Percentiles rank a stretch among this genome's conserved stretches.
Evolutionary conservation across 2,797 vertebrate genomes (phyloP).

Genomic region (Salmo trutta): DNA sequence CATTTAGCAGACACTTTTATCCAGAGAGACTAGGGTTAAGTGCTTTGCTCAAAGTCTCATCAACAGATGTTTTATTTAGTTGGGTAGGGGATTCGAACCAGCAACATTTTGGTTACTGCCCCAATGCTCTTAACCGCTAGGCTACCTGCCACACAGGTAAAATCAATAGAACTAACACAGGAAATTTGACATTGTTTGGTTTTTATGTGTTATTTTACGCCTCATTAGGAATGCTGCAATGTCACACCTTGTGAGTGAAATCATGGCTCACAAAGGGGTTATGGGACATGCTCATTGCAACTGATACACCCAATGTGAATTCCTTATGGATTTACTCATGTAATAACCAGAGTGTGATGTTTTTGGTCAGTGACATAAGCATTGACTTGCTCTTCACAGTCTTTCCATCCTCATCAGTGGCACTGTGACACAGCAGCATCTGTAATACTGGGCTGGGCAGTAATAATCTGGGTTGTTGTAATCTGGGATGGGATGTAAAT

Average conservation of each 20-base stretch:
- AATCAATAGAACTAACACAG: background rate
- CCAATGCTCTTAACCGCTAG: no score
- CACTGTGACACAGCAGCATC: background rate
- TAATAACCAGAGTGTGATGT: background rate
- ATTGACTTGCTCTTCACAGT: background rate
- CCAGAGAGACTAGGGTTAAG: background rate
- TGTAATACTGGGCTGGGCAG: background rate
- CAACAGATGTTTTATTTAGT: no score
- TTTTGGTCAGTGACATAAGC: background rate
- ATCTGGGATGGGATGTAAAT: no score
- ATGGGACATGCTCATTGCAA: background rate
- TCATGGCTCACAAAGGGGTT: no score
- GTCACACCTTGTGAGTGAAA: background rate
- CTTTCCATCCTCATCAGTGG: background rate
- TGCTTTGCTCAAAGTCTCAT: background rate
- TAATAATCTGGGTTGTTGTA: background rate
- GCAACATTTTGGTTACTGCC: no score
- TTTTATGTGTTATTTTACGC: background rate
- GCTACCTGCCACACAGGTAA: background rate
- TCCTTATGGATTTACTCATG: background rate
- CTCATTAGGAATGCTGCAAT: background rate
- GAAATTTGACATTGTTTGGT: background rate
- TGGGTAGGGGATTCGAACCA: no score
- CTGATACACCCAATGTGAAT: background rate
- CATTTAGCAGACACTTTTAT: background rate